phyloP scores from a whole-genome alignment of 2,888 invertebrate species.

The Oligia fasciuncula region DNA sequence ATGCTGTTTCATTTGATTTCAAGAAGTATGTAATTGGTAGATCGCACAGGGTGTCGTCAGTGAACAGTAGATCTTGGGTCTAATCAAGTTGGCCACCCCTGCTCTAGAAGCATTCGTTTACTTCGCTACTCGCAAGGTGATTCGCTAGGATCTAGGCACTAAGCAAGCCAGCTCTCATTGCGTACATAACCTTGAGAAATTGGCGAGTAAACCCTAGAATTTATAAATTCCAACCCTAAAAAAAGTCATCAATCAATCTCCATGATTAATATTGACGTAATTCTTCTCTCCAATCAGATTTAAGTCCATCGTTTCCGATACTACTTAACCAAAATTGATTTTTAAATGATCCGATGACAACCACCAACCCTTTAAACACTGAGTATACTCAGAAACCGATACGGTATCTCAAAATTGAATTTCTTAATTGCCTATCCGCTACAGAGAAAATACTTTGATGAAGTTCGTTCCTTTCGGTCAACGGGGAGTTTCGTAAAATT shows the following conservation, averaged over 20 bases:
- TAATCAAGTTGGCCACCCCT: no score
- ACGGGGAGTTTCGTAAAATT: constrained; percentile 80
- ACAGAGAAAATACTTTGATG: constrained; percentile 82
- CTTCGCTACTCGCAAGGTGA: no score
- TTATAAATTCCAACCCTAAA: background rate
- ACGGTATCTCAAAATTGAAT: constrained; percentile 77
- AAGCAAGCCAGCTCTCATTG: no score
- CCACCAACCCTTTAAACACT: constrained; percentile 58
- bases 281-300: constrained; percentile 41
- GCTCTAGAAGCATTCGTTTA: no score
- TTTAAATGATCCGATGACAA: constrained; percentile 49
- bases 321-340: constrained; percentile 54
- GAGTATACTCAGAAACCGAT: constrained; percentile 50
- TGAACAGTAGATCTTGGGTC: no score
- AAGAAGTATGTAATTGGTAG: no score
- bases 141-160: no score
- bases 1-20: no score
- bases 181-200: no score
- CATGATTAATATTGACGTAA: constrained; percentile 40
- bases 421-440: constrained; percentile 84
- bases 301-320: constrained; percentile 41
- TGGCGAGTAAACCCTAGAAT: no score
- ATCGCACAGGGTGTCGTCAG: no score
- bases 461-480: constrained; percentile 81
- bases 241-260: constrained; percentile 18